Base-by-base conservation (phyloP, 2,113 vertebrate genomes). In the Tonatia bakeri region DNA sequence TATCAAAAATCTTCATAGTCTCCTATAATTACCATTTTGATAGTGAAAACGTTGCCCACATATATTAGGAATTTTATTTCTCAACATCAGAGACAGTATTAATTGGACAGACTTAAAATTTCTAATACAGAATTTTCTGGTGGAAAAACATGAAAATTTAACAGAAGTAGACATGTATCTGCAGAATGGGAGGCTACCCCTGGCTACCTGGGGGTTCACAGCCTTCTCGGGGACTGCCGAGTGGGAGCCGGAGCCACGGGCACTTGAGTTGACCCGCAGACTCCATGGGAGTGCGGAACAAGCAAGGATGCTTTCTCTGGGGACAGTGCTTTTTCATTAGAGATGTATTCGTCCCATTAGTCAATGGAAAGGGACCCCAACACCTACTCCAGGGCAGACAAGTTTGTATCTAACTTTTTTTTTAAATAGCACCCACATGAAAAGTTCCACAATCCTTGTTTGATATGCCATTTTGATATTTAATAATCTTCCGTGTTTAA, bases 31-130 rank as follows among this genome's bases (percentile, higher is more conserved):
- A 70, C 28, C 79, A 67, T 61, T 82, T 70, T 43, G 13, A 91
- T 31, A 92, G 67, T 69, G 79, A 72, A 72, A 88, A 82, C 13
- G 77, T 56, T 67, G 54, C n/a, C 61, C 50, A 82, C 2, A 76
- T 61, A 36, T 83, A 91, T 81, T 90, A 45, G 33, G 88, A 92
- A 69, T 77, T 93, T 82, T 79, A 43, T 54, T 95, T 91, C 90
- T 72, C 59, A 82, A 28, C n/a, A 80, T 73, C 36, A 77, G 59
- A 83, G 47, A 50, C 0, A 61, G 26, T 45, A 79, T 19, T 90
- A 77, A 86, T 19, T 76, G 36, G 40, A 67, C 22, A 76, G 47
- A 83, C 22, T 33, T 69, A 67, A 45, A 79, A 14, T 73, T 90
- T 92, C 77, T 52, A 52, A 77, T 61, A 87, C 0, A 64, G 31